A percentile compares a stretch with the other conserved stretches of the same genome.
These are phyloP conservation scores for Paraescarpia echinospica DNA, from an alignment of 1,140 invertebrate species.

Conservation along the genomic window DNA sequence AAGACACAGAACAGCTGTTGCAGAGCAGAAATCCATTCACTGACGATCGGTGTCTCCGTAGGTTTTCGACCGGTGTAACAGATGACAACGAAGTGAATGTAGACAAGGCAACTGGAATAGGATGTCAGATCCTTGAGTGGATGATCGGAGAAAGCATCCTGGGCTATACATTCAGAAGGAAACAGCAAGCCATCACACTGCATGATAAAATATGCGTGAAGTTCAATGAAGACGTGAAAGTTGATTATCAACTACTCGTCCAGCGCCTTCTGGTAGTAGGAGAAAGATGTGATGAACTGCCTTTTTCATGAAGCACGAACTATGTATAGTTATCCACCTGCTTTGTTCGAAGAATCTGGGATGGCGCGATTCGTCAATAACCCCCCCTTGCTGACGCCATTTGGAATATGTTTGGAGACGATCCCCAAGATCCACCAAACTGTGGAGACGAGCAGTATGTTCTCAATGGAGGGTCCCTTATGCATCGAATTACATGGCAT, in stretches of 20 bases:
- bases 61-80: background rate
- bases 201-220: too few species aligned
- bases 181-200: too few species aligned
- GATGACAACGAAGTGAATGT: background rate
- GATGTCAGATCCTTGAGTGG: too few species aligned
- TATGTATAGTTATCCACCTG: conserved; percentile 20
- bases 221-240: background rate
- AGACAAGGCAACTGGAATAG: too few species aligned
- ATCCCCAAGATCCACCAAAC: conserved; percentile 16
- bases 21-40: too few species aligned
- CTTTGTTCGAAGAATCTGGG: conserved; percentile 22
- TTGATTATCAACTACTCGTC: too few species aligned
- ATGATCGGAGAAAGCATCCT: too few species aligned
- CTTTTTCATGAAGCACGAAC: conserved; percentile 16
- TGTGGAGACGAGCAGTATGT: conserved; percentile 15
- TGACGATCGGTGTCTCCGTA: too few species aligned
- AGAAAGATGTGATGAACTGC: background rate
- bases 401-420: conserved; percentile 12
- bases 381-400: too few species aligned
- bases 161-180: too few species aligned
- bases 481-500: conserved; percentile 21
- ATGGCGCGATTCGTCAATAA: background rate
- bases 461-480: conserved; percentile 23
- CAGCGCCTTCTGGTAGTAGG: conserved; percentile 22
- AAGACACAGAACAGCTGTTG: too few species aligned